Base-by-base conservation (phyloP, 2,797 vertebrate species). In the Enteromius trimaculatus region DNA sequence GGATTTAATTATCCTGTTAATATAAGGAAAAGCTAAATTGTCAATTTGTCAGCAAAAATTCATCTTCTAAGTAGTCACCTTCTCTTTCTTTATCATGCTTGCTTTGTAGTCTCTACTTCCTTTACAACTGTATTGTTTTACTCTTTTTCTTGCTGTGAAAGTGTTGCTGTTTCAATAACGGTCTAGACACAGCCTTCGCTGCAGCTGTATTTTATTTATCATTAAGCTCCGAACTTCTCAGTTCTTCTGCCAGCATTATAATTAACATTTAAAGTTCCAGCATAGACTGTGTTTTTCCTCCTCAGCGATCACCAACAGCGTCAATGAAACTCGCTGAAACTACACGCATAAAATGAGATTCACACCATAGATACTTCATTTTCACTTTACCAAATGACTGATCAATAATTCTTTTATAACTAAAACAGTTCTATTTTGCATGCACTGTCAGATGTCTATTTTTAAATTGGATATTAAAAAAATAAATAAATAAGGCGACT, bases 171-270 rank as follows among this genome's bases (percentile, higher is more conserved):
- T 74, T 58, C 47, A 74, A 68, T 78, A 37, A 80, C 68, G 16
- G 81, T 85, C 86, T 26, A 90, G 92, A 87, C 86, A 85, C 89
- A 90, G 88, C 87, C 88, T 91, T 91, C 88, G 85, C 90, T 90
- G 90, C 95, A 95, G 94, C 94, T 96, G 96, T 92, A 96, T 95
- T 94, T 92, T 93, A 93, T 95, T 96, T 95, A 95, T 93, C 92
- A 90, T 92, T 92, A 90, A 91, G 92, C 92, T 93, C 91, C 91
- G 93, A 93, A 92, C 92, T 92, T 86, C 94, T 95, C 93, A 93
- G 95, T 96, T 96, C 94, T 94, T 91, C 91, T 94, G 95, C 92
- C 92, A 94, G 92, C 92, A 83, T 93, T 92, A 88, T 95, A 95
- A 96, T 95, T 95, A 95, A 94, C 94, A 95, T 95, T 95, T 95